phyloP scores from a whole-genome alignment of 2,113 vertebrate genomes.

The Diphyllodes magnificus region DNA sequence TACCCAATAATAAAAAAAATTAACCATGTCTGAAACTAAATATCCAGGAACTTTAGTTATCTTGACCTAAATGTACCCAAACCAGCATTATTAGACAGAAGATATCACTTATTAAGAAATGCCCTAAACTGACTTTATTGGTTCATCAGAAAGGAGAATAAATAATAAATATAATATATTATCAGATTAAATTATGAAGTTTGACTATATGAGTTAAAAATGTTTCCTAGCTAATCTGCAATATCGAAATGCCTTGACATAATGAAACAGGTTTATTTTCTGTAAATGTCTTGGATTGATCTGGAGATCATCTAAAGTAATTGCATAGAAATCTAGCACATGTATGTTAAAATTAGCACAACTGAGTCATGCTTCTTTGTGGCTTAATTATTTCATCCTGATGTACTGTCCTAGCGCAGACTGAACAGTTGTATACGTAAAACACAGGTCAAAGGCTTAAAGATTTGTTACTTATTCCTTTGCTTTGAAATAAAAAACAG shows the following conservation, averaged over 20 bases:
- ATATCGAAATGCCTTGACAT: background rate
- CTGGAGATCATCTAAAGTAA: background rate
- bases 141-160: background rate
- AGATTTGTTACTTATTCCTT: background rate
- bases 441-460: background rate
- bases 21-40: background rate
- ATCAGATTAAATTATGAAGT: background rate
- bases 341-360: rapidly evolving
- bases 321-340: background rate
- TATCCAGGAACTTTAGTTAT: background rate
- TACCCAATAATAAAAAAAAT: background rate
- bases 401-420: background rate
- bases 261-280: background rate
- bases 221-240: background rate
- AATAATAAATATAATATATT: background rate
- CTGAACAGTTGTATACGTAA: background rate
- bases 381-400: background rate
- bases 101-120: background rate
- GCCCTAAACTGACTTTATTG: background rate
- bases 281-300: background rate
- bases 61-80: background rate
- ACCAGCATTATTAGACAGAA: background rate
- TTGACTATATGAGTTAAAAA: background rate
- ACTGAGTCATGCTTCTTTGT: background rate
- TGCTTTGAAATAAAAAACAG: background rate